Evolutionary conservation across 1,140 invertebrate species (phyloP).

Genomic region (Hycleus cichorii): DNA sequence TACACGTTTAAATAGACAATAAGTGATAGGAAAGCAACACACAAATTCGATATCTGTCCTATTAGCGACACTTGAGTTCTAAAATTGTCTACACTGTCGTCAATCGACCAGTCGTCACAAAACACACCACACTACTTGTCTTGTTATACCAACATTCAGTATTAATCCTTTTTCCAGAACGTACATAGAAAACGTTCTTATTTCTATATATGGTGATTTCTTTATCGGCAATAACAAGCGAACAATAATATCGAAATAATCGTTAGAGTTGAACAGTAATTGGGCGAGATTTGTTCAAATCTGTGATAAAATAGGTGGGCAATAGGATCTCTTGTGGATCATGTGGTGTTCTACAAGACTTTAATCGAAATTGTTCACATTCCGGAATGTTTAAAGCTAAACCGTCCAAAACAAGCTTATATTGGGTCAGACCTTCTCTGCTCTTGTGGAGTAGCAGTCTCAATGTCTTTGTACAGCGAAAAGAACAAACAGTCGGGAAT

Average conservation of each 20-base stretch:
- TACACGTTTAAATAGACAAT: constrained; percentile 9
- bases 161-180: constrained; percentile 21
- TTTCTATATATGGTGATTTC: too few relatives aligned
- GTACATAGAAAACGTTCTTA: background rate
- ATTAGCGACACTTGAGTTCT: constrained; percentile 29
- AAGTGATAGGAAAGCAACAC: constrained; percentile 26
- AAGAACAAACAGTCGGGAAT: too few relatives aligned
- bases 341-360: constrained; percentile 26
- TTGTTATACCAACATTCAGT: constrained; percentile 20
- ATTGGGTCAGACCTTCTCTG: constrained; percentile 3
- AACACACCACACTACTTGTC: constrained; percentile 10
- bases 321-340: constrained; percentile 21
- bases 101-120: constrained; percentile 26
- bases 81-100: constrained; percentile 18
- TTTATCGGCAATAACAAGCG: too few relatives aligned
- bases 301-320: constrained; percentile 20
- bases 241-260: too few relatives aligned
- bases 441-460: too few relatives aligned
- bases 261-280: constrained; percentile 2
- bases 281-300: constrained; percentile 17
- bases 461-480: too few relatives aligned
- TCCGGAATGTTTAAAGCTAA: constrained; percentile 27
- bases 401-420: constrained; percentile 22
- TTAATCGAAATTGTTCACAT: constrained; percentile 29
- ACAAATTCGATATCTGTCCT: constrained; percentile 32